Conservation (phyloP, 2,113 vertebrate species). For the Recurvirostra avosetta region DNA sequence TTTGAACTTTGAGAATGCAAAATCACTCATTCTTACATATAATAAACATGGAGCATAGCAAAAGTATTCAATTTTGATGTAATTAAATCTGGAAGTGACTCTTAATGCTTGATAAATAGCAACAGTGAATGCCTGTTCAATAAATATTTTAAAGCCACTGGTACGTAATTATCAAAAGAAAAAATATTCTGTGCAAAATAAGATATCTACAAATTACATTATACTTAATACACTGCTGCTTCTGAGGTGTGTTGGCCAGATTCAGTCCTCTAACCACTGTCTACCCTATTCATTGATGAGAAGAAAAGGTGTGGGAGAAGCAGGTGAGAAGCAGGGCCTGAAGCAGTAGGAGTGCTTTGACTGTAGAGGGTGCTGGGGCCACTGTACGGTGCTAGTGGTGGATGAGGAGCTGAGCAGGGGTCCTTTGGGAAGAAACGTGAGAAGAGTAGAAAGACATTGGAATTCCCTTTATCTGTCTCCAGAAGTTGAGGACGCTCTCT, state of each 20-base stretch:
- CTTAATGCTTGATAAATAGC: neutral
- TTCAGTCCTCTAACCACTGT: neutral
- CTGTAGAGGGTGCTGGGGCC: neutral
- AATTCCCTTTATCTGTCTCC: neutral
- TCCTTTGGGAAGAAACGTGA: neutral
- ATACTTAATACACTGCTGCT: neutral
- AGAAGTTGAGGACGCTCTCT: neutral
- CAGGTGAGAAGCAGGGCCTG: neutral
- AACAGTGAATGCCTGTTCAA: neutral
- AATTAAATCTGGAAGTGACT: neutral
- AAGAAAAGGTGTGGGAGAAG: neutral
- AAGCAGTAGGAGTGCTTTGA: neutral
- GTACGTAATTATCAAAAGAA: neutral
- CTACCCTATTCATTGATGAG: neutral
- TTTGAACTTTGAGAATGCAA: neutral
- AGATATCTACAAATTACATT: fast-evolving
- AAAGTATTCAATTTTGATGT: neutral
- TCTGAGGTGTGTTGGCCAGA: neutral
- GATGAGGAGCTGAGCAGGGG: neutral
- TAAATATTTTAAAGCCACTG: neutral
- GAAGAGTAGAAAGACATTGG: neutral
- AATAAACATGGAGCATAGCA: neutral
- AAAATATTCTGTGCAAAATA: neutral
- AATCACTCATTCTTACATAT: neutral
- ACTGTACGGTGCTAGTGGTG: neutral